A percentile compares a stretch with the other conserved stretches of the same genome.
phyloP scores from a whole-genome alignment of 2,888 invertebrate species.

The Lepeophtheirus nordmannii region DNA sequence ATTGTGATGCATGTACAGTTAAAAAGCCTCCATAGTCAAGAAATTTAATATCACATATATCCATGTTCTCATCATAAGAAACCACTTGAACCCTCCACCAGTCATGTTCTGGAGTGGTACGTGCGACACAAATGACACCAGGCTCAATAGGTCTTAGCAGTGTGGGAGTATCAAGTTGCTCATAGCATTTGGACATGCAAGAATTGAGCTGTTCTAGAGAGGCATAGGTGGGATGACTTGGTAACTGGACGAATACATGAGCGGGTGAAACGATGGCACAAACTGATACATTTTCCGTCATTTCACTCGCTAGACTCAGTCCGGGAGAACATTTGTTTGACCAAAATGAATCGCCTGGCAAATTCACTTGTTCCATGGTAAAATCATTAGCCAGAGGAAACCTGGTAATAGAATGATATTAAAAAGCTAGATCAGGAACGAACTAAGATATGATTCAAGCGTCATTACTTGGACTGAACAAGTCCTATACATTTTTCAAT shows the following conservation, averaged over 20 bases:
- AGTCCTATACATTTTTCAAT: conserved; percentile 65
- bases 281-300: conserved; percentile 80
- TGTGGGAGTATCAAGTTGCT: conserved; percentile 51
- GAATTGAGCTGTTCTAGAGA: conserved; percentile 52
- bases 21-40: conserved; percentile 91
- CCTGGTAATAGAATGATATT: not conserved
- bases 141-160: conserved; percentile 64
- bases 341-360: conserved; percentile 29
- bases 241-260: conserved; percentile 86
- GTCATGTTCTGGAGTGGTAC: conserved; percentile 9
- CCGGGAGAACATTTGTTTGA: conserved; percentile 15
- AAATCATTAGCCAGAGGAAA: conserved; percentile 63
- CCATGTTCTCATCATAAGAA: conserved; percentile 49
- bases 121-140: conserved; percentile 26
- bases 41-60: conserved; percentile 62
- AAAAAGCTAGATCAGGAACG: too few species aligned
- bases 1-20: conserved; percentile 52
- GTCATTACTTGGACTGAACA: conserved; percentile 51
- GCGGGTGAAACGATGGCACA: conserved; percentile 70
- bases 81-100: conserved; percentile 36
- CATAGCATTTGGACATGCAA: conserved; percentile 67
- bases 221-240: conserved; percentile 81
- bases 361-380: conserved; percentile 47
- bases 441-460: too few species aligned
- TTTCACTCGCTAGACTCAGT: conserved; percentile 58